A percentile compares a stretch with the other conserved stretches of the same genome.
phyloP scores from a whole-genome alignment of 2,888 invertebrate genomes.

The Lordiphosa andalusiaca region DNA sequence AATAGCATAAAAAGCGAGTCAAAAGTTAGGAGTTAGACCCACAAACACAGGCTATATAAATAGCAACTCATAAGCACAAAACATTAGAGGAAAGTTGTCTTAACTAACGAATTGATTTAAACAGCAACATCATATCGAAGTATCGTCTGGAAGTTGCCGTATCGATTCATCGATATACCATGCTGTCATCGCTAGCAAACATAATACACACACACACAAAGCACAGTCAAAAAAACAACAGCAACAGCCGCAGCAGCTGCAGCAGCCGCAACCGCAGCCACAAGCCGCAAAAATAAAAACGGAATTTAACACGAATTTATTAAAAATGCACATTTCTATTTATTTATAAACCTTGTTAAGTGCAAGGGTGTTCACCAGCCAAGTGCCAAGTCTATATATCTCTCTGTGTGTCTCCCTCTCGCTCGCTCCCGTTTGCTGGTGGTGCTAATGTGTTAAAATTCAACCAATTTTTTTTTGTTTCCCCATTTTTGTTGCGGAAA shows the following conservation, averaged over 20 bases:
- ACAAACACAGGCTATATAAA: too few relatives aligned
- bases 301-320: slow-evolving; percentile 20
- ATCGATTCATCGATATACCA: too few relatives aligned
- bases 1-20: too few relatives aligned
- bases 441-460: slow-evolving; percentile 57
- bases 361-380: slow-evolving; percentile 3
- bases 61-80: too few relatives aligned
- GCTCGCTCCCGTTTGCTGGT: slow-evolving; percentile 12
- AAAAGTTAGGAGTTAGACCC: too few relatives aligned
- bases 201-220: slow-evolving; percentile 21
- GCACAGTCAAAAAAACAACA: slow-evolving; percentile 15
- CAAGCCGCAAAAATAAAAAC: slow-evolving; percentile 5
- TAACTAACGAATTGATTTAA: too few relatives aligned
- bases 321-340: slow-evolving; percentile 28
- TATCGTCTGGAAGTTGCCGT: too few relatives aligned
- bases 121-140: too few relatives aligned
- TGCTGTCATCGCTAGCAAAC: too few relatives aligned
- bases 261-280: slow-evolving; percentile 7
- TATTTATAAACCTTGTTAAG: slow-evolving; percentile 34
- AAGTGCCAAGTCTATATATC: slow-evolving; percentile 12
- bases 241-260: slow-evolving; percentile 21
- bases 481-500: slow-evolving; percentile 49
- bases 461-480: slow-evolving; percentile 26
- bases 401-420: neutral
- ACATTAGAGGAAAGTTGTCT: too few relatives aligned